Evolutionary conservation across 1,140 invertebrate genomes (phyloP), one percentile per base, ranked within the genome.

Genomic region (Coptotermes formosanus): DNA sequence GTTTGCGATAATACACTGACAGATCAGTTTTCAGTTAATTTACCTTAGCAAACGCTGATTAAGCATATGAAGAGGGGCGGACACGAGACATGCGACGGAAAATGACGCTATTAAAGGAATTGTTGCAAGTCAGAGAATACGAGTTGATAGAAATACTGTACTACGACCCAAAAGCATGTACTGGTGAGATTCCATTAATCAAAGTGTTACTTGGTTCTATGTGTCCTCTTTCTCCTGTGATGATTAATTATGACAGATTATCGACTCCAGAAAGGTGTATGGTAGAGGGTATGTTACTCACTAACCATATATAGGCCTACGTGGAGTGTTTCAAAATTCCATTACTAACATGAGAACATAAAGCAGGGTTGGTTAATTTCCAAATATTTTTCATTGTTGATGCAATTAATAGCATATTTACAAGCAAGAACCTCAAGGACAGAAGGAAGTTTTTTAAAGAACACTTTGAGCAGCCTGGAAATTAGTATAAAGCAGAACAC

Each of bases 191-290:
- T 75, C 64, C 64, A 75, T 75, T 75, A 75, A 75, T 75, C 64
- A 75, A 75, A 75, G 25, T 30, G 64, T 75, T 75, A 75, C 64
- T 75, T 75, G 64, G 25, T 30, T 75, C 64, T 75, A 14, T 30
- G n/a, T 75, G 64, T 75, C 64, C n/a, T 25, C 64, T 75, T 75
- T 75, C 64, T 75, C 64, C 64, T 75, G 25, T 30, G 64, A 75
- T 75, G 64, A 75, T 75, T 75, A 75, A 75, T 75, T 75, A 75
- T 30, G 64, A 75, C 64, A 75, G 64, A 75, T 75, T 75, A 75
- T 75, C 64, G 64, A 75, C 64, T 75, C n/a, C 64, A 75, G 25
- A 30, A 75, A 75, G 64, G 25, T 75, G 64, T 30, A 64, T 64
- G 59, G 59, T n/a, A 64, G 59, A 12, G 59, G 59, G 12, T n/a